Evolutionary conservation across 1,140 invertebrate genomes (phyloP).

Genomic region (Achroia grisella): DNA sequence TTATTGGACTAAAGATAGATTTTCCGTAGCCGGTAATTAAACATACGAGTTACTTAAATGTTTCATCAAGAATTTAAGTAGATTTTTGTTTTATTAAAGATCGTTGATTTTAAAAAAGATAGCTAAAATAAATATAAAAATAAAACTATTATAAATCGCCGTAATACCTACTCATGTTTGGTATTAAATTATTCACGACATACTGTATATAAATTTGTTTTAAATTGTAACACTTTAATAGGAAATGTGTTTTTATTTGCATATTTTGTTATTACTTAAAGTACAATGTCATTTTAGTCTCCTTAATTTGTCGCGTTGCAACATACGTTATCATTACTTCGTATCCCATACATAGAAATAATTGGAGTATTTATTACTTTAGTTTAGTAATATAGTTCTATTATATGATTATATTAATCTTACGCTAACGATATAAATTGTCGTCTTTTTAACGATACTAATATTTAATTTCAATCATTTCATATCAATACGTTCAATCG

Average conservation of each 20-base stretch:
- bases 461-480: neutral
- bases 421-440: neutral
- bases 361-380: neutral
- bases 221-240: no score
- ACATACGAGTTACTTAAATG: no score
- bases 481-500: neutral
- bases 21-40: neutral
- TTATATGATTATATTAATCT: neutral
- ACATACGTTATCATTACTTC: neutral
- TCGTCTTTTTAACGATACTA: neutral
- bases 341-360: neutral
- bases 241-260: neutral
- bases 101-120: no score
- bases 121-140: no score
- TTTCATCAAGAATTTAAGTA: no score
- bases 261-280: conserved; percentile 9
- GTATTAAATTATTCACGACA: no score
- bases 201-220: no score
- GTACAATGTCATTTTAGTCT: conserved; percentile 8
- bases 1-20: neutral
- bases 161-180: no score
- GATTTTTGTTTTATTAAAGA: no score
- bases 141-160: no score
- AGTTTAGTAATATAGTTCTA: neutral
- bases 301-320: no score